Base-by-base conservation (phyloP, 2,888 invertebrate species). In the Unio pictorum region DNA sequence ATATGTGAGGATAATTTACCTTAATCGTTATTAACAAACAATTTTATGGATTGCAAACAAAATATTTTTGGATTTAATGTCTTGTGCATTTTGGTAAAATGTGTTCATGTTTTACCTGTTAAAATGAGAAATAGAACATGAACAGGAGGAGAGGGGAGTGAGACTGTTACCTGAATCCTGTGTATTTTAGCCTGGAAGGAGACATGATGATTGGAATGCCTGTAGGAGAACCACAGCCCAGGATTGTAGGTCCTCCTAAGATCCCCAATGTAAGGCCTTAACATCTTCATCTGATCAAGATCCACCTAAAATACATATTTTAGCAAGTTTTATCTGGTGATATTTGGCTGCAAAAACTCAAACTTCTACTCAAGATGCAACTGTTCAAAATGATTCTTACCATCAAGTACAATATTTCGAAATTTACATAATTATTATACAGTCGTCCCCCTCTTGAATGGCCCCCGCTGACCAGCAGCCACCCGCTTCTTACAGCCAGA, bases 271-370 rank as follows among this genome's bases (percentile, higher is more conserved):
- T 95, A 95, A 0, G 96, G 95, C 87, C 95, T 95, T 0, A 94
- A 93, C 94, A 96, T 95, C 81, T 94, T 94, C 95, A 96, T 95
- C 88, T 94, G 95, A 65, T 93, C 93, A 79, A 96, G 92, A 87
- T 95, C 95, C 68, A 95, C 94, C 91, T 95, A 71, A 91, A 78
- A 70, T 45, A 28, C 64, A 68, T 66, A 64, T 23, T 23, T 23
- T 23, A 55, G 61, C 17, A 58, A n/a, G 17, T 11, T 20, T 61
- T 58, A 8, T 18, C 8, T 1, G 26, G 17, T 23, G 1, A 20
- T 58, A 58, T 58, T 20, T 58, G 23, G 26, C 58, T n/a, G n/a
- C 3, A 23, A 58, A 58, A 45, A 45, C 15, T 15, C 45, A 45
- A 3, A 45, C 15, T 15, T 45, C 11, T 45, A 3, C 45, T 45